Base-by-base conservation (phyloP, 1,140 invertebrate genomes). In the Eriosoma lanigerum region DNA sequence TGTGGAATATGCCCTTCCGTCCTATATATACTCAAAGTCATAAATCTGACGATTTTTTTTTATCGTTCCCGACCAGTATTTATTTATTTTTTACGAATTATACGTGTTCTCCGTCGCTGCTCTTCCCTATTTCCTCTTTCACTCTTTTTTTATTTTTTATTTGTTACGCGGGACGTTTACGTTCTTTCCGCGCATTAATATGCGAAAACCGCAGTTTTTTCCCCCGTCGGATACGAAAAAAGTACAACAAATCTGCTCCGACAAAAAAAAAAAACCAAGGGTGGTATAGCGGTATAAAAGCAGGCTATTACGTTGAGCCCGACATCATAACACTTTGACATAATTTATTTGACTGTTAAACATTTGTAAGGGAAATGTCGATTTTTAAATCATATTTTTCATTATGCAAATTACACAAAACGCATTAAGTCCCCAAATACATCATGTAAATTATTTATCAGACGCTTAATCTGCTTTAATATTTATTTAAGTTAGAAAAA, bases 21-120 rank as follows among this genome's bases (percentile, higher is more conserved):
- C 75, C 75, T 62, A 29, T 26, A 29, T 60, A 75, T 29, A 29
- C 38, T 21, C 56, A 2, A 58, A 78, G 75, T 78, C 75, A 78
- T 78, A 78, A 78, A 78, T 78, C 75, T 78, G 38, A 29, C 48
- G 46, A 24, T 78, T 78, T 78, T 75, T 75, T 76, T 60, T 29
- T 32, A 56, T 29, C 68, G 46, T 72, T 52, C 48, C 48, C 68
- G 48, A 62, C 75, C 75, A n/a, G 54, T 62, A 78, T 60, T 60
- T 78, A 78, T 78, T 78, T 78, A 78, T 78, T 78, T 58, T 78
- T 62, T 78, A 78, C 75, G 75, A 78, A 78, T 78, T 78, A 78
- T 78, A 62, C 73, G 26, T 76, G 73, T 76, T 56, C 72, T 68
- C 38, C 38, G 6, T 15, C 21, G 44, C 38, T 26, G 44, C 66